Percentiles rank a stretch among this genome's conserved stretches.
Evolutionary conservation across 2,113 vertebrate species (phyloP).

Genomic region (Isurus oxyrinchus): DNA sequence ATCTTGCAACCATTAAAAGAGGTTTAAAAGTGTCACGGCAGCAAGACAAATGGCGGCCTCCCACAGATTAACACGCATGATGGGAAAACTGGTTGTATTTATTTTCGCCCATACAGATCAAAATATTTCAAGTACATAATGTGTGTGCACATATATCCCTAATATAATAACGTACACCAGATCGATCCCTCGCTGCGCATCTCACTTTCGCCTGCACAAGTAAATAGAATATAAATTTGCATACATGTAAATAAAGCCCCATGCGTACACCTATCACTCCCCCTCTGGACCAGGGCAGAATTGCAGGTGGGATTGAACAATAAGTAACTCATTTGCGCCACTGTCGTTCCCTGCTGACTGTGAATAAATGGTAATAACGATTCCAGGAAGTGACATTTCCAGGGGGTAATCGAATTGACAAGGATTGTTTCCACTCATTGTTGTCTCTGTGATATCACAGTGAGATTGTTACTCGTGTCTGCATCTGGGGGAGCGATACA

Average conservation of each 20-base stretch:
- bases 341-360: not conserved
- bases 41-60: not conserved
- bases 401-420: not conserved
- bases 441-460: not conserved
- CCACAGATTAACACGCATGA: not conserved
- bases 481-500: not conserved
- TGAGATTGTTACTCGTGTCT: not conserved
- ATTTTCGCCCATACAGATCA: not conserved
- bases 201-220: not conserved
- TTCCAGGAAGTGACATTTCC: conserved; percentile 11
- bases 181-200: not conserved
- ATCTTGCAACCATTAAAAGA: not conserved
- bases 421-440: not conserved
- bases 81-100: not conserved
- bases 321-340: not conserved
- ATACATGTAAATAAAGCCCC: not conserved
- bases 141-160: not conserved
- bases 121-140: not conserved
- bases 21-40: not conserved
- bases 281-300: not conserved
- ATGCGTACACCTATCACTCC: not conserved
- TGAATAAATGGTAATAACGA: not conserved
- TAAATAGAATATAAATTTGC: not conserved
- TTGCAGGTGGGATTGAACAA: not conserved
- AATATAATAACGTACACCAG: not conserved